Percentiles rank a stretch among this genome's conserved stretches.
These are phyloP conservation scores for Meloe dianella DNA, from an alignment of 2,888 invertebrate genomes.

Conservation along the genomic window DNA sequence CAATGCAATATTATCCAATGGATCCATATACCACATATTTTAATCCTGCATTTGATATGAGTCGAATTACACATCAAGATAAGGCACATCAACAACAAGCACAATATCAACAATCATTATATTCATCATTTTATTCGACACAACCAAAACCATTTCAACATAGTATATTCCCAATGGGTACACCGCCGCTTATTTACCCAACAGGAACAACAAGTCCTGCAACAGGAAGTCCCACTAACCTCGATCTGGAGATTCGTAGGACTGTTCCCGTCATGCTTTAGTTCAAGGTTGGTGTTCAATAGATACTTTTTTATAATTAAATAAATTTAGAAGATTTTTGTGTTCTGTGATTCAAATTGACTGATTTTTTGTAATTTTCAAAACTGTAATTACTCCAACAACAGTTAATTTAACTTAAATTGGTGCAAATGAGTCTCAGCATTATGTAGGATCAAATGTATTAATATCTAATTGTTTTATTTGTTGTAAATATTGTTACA, in stretches of 20 bases:
- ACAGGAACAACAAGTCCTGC: constrained; percentile 57
- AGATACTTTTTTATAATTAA: constrained; percentile 13
- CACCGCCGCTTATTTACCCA: constrained; percentile 59
- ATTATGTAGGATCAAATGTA: background rate
- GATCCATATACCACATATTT: constrained; percentile 70
- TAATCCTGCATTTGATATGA: constrained; percentile 70
- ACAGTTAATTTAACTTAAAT: background rate
- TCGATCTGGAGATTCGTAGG: constrained; percentile 65
- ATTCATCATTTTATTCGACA: constrained; percentile 69
- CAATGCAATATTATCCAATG: constrained; percentile 69
- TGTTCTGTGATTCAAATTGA: constrained; percentile 10
- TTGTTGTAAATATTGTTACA: constrained; percentile 8
- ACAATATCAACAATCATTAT: constrained; percentile 54
- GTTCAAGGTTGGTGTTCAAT: constrained; percentile 29
- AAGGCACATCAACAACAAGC: constrained; percentile 49
- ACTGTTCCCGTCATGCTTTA: constrained; percentile 77
- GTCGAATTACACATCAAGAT: constrained; percentile 56
- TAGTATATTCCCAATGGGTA: constrained; percentile 61
- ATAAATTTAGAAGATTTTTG: constrained; percentile 22
- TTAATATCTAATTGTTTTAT: constrained; percentile 25
- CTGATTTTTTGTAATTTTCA: constrained; percentile 14
- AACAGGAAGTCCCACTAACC: constrained; percentile 53
- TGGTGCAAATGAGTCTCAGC: background rate
- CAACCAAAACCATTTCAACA: constrained; percentile 64
- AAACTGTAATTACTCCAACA: background rate